phyloP scores from a whole-genome alignment of 2,888 invertebrate species.

The Cerceris rybyensis region DNA sequence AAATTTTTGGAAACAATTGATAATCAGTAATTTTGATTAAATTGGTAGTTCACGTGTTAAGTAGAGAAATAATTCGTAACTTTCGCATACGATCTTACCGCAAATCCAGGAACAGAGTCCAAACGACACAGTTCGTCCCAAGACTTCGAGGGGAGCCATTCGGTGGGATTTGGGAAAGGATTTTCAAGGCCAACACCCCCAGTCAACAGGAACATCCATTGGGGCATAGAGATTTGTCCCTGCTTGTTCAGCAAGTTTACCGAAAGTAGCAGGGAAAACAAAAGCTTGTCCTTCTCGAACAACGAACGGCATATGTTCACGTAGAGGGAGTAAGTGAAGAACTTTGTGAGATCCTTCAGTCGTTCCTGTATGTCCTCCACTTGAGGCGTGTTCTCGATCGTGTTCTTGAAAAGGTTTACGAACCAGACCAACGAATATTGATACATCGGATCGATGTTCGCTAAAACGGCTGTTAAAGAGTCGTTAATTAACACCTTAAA shows the following conservation, averaged over 20 bases:
- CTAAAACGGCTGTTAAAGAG: constrained; percentile 87
- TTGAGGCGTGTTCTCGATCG: constrained; percentile 93
- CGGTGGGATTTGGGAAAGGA: constrained; percentile 87
- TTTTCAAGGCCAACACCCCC: constrained; percentile 93
- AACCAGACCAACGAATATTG: constrained; percentile 98
- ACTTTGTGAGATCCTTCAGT: constrained; percentile 88
- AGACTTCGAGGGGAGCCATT: constrained; percentile 88
- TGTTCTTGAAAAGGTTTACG: constrained; percentile 92
- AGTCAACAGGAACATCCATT: constrained; percentile 94
- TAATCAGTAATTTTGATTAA: too few species aligned
- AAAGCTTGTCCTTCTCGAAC: constrained; percentile 96
- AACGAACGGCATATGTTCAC: constrained; percentile 96
- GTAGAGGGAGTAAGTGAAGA: constrained; percentile 95
- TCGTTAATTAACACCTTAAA: neutral
- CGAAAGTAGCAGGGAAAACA: constrained; percentile 91
- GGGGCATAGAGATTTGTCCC: constrained; percentile 84
- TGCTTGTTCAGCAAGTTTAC: constrained; percentile 88
- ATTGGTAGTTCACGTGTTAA: too few species aligned
- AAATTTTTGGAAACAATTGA: too few species aligned
- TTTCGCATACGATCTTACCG: constrained; percentile 53
- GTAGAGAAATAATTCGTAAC: neutral
- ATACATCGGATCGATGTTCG: constrained; percentile 98
- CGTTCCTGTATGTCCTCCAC: constrained; percentile 91
- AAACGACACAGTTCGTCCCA: constrained; percentile 92
- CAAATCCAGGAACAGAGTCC: constrained; percentile 83